Evolutionary conservation across 2,797 vertebrate genomes (phyloP), one percentile per base, ranked within the genome.

Genomic region (Lagocephalus sceleratus): DNA sequence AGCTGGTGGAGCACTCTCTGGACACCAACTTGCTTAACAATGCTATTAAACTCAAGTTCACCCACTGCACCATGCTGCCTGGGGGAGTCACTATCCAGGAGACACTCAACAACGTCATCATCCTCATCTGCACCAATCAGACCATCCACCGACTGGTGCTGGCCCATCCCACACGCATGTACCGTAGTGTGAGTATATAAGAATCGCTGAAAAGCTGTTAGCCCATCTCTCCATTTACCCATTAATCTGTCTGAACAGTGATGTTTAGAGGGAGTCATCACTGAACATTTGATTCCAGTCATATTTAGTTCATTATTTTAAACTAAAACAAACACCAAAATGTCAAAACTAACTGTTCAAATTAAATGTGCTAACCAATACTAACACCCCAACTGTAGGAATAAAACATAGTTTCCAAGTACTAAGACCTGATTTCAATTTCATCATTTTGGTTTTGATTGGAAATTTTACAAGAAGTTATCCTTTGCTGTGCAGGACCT

Each of bases 21-120:
- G 94, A 98, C 41, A 84, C 89, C 39, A 94, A 94, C 68, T 86
- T 98, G 45, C 83, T 98, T 10, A 95, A 98, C 87, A 94, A 93
- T 2, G 79, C 92, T 0, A 67, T 96, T 25, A 87, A 88, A 20
- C 77, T 98, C 29, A 90, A 78, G 63, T 90, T 97, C 73, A 85
- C 75, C 25, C 91, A 93, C 63, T 96, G 94, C 51, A 83, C 74
- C 0, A 51, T 97, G 5, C 84, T 98, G 14, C 94, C 95, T 0
- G 92, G 93, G 2, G 95, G 96, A 0, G 89, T 98, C 19, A 84
- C 81, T 62, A 63, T 97, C 62, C 93, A 92, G 20, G 96, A 98
- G 79, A 93, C 92, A 0, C 90, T 93, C 67, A 92, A 87, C 84
- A 92, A 93, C 43, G 76, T 98, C 42, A 57, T 94, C 44, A 52